Conservation (phyloP, 1,140 invertebrate genomes). For the Gryllus bimaculatus region DNA sequence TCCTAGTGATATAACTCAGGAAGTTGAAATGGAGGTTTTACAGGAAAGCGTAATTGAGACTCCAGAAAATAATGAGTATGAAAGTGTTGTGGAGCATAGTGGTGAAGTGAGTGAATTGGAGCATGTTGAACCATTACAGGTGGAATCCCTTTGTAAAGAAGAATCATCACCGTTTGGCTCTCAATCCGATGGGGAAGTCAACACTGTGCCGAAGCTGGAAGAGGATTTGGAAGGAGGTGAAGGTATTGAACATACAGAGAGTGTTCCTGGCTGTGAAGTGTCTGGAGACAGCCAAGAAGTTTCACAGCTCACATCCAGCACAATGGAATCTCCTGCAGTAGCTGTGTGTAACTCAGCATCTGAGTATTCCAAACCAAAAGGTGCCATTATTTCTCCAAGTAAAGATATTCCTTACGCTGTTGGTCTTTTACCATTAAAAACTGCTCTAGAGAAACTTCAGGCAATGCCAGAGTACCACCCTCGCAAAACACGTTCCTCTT, state of each 20-base stretch:
- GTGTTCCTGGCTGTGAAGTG: not conserved
- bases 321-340: slow-evolving; percentile 23
- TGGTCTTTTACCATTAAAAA: slow-evolving; percentile 36
- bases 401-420: slow-evolving; percentile 41
- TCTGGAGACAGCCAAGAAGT: slow-evolving; percentile 3
- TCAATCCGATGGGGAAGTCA: not conserved
- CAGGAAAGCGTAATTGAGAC: not conserved
- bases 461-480: slow-evolving; percentile 40
- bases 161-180: too few species aligned
- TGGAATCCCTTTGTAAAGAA: not conserved
- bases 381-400: slow-evolving; percentile 26
- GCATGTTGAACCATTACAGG: not conserved
- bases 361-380: not conserved
- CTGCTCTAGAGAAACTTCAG: slow-evolving; percentile 39
- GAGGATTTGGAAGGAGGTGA: not conserved
- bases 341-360: not conserved
- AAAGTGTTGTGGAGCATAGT: not conserved
- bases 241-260: not conserved
- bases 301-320: slow-evolving; percentile 12
- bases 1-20: not conserved
- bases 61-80: not conserved
- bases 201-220: not conserved
- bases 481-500: slow-evolving; percentile 35
- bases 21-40: not conserved
- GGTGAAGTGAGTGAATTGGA: not conserved